Conservation (phyloP, 1,140 invertebrate genomes). For the Neomicropteryx cornuta region DNA sequence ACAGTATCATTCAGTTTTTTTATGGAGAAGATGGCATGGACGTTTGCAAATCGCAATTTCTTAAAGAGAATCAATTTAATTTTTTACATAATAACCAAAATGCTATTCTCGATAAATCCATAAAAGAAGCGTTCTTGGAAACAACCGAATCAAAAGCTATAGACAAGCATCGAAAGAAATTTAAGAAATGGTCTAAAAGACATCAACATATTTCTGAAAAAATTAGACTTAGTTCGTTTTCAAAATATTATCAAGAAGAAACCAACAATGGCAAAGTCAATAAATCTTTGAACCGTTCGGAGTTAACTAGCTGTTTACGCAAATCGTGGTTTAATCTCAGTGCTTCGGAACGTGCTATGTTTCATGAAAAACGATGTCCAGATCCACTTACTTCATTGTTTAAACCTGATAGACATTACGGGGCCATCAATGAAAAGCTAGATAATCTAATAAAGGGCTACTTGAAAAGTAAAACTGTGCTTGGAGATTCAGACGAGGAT, state of each 20-base stretch:
- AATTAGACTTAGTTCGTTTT: constrained; percentile 24
- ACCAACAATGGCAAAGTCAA: too few species aligned
- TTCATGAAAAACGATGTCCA: constrained; percentile 43
- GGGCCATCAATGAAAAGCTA: constrained; percentile 71
- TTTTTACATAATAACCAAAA: constrained; percentile 73
- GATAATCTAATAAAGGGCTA: constrained; percentile 58
- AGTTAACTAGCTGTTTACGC: too few species aligned
- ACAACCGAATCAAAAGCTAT: constrained; percentile 30
- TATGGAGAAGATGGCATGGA: constrained; percentile 99
- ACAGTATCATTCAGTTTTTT: constrained; percentile 88
- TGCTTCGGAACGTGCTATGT: too few species aligned
- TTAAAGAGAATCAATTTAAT: constrained; percentile 65
- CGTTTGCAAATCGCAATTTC: constrained; percentile 75
- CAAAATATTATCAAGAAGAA: too few species aligned
- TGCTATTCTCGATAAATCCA: constrained; percentile 48
- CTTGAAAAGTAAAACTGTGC: constrained; percentile 28
- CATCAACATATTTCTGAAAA: constrained; percentile 36
- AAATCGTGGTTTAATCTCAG: too few species aligned
- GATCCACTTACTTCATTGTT: constrained; percentile 63
- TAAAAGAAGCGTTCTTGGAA: constrained; percentile 45
- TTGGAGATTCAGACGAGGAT: constrained; percentile 29
- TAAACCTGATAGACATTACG: constrained; percentile 64
- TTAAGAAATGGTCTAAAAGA: constrained; percentile 52
- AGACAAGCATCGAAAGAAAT: constrained; percentile 36
- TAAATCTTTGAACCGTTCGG: too few species aligned